Evolutionary conservation across 2,113 vertebrate genomes (phyloP), one percentile per base, ranked within the genome.

Genomic region (Aphyosemion australe): DNA sequence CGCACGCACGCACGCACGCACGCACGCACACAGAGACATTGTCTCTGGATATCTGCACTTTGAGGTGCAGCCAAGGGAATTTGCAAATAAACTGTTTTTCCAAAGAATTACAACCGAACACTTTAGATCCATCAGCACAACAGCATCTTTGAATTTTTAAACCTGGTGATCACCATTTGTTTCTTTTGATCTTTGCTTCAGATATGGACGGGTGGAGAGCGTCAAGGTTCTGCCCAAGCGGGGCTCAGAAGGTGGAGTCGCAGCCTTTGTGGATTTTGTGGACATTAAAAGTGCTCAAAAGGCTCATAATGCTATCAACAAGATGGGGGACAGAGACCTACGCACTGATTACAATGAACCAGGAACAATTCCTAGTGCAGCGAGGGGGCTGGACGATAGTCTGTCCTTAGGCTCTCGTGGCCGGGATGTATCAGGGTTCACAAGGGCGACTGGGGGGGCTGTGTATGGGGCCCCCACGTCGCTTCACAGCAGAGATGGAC

Each of bases 231-330:
- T 99, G 89, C 97, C 96, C 42, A 99, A 98, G 89, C 94, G 97
- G 70, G 97, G 97, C 70, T 99, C 97, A 6, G 97, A 99, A 91
- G 97, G 97, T 11, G 97, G 96, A 83, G 96, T 99, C 71, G 97
- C 97, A 32, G 97, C 97, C 14, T 99, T 99, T 93, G 97, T 99
- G 96, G 97, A 99, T 96, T 99, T 99, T 93, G 97, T 99, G 92
- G 97, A 99, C 95, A 99, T 99, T 88, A 99, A 99, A 93, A 99
- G 97, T 90, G 97, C 97, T 59, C 97, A 99, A 90, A 99, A 99
- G 91, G 97, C 97, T 82, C 97, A 99, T 82, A 99, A 99, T 91
- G 95, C 97, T 16, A 94, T 98, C 93, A 99, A 99, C 94, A 99
- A 99, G 94, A 99, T 99, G 97, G 97, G 97, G 65, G 97, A 99